Evolutionary conservation across 2,888 invertebrate genomes (phyloP), one percentile per base, ranked within the genome.

Genomic region (Candidula unifasciata): DNA sequence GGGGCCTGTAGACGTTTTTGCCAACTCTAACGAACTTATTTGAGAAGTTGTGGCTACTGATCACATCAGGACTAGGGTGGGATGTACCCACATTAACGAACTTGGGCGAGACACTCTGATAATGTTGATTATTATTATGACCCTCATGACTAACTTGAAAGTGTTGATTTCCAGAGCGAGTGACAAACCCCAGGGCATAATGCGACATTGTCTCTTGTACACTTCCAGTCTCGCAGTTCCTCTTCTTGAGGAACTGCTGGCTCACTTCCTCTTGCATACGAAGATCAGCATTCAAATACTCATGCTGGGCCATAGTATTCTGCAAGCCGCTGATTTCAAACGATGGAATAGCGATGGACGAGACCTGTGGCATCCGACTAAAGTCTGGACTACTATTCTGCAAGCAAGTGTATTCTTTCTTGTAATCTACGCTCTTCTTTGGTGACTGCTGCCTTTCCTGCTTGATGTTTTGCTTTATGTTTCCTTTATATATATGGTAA

Each of bases 41-140:
- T 3, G 82, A 68, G 69, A 82, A 73, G 35, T 82, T 82, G 54
- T 82, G 82, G 54, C 82, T 74, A 57, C 66, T 82, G 57, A 76
- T 76, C 0, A 76, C 76, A 54, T 76, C 76, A 2, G 76, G 82
- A 35, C 76, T 68, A 0, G 73, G 73, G n/a, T 73, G 44, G 16
- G 44, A 3, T n/a, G 44, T 27, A 0, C n/a, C n/a, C 24, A 27
- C 10, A 13, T 73, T 44, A 57, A 1, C 52, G 10, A 35, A 2
- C 37, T 35, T 66, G 16, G 64, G 30, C 2, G 52, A 33, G 0
- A 68, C 30, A 33, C 66, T 68, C 1, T 78, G 60, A 24, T 37
- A 27, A 2, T 78, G 60, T 27, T 68, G 18, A 5, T 3, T n/a
- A 52, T 27, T 64, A 27, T 21, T 37, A 27, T 60, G 64, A 3